A percentile compares a stretch with the other conserved stretches of the same genome.
These are phyloP conservation scores for Drosophila tsacasi DNA, from an alignment of 1,140 invertebrate genomes.

Conservation along the genomic window DNA sequence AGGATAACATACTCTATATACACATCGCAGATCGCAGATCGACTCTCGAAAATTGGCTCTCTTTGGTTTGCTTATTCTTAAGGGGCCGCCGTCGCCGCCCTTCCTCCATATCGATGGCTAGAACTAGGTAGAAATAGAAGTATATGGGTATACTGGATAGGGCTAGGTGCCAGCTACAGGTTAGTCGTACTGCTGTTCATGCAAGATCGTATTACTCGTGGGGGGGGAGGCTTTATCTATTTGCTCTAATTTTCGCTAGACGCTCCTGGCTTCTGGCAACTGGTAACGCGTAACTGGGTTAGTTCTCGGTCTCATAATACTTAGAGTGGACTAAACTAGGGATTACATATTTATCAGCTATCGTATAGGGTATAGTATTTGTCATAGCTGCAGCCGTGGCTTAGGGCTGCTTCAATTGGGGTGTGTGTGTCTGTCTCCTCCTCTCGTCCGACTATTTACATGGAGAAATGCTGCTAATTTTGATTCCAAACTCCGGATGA, in stretches of 20 bases:
- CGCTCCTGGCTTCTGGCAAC: slow-evolving; percentile 48
- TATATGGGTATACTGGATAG: slow-evolving; percentile 21
- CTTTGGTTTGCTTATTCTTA: slow-evolving; percentile 68
- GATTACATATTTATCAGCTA: slow-evolving; percentile 40
- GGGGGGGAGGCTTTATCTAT: slow-evolving; percentile 39
- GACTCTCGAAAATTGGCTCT: slow-evolving; percentile 54
- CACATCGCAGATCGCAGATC: slow-evolving; percentile 55
- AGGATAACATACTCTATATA: slow-evolving; percentile 67
- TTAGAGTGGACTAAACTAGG: slow-evolving; percentile 53
- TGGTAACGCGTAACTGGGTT: slow-evolving; percentile 51
- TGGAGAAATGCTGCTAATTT: slow-evolving; percentile 49
- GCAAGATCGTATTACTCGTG: slow-evolving; percentile 30
- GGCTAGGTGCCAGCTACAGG: slow-evolving; percentile 13
- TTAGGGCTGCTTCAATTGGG: slow-evolving; percentile 27
- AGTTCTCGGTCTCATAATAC: slow-evolving; percentile 57
- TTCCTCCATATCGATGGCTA: slow-evolving; percentile 17
- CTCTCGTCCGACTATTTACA: slow-evolving; percentile 40
- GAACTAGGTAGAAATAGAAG: slow-evolving; percentile 38
- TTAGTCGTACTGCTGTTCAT: slow-evolving; percentile 20
- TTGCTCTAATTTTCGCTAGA: slow-evolving; percentile 63
- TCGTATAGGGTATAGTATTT: slow-evolving; percentile 50
- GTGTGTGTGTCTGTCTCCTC: slow-evolving; percentile 20
- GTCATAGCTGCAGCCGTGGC: slow-evolving; percentile 35
- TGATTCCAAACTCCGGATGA: slow-evolving; percentile 18
- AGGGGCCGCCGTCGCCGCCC: slow-evolving; percentile 8